These are phyloP conservation scores for Coreius guichenoti DNA, from an alignment of 2,797 vertebrate species.

Conservation along the genomic window DNA sequence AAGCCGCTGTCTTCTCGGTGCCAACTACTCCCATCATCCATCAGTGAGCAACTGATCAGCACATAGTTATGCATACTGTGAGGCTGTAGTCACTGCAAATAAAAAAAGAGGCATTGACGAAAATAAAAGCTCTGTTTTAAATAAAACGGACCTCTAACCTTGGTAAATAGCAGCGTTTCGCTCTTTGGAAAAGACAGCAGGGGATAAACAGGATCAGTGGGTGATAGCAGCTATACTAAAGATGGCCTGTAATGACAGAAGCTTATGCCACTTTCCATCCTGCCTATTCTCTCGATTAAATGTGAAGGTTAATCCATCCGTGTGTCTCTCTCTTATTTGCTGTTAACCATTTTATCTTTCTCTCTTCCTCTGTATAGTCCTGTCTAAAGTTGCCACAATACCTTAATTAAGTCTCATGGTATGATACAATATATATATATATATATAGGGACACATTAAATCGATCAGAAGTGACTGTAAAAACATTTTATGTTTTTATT, in stretches of 20 bases:
- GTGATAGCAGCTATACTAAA: slow-evolving; percentile 77
- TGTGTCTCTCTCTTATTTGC: slow-evolving; percentile 36
- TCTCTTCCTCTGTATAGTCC: slow-evolving; percentile 49
- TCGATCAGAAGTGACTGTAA: neutral
- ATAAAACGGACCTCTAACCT: slow-evolving; percentile 50
- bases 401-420: neutral
- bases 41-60: slow-evolving; percentile 41
- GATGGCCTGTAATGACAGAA: slow-evolving; percentile 76
- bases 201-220: slow-evolving; percentile 82
- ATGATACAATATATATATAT: too few relatives aligned
- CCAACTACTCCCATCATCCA: slow-evolving; percentile 46
- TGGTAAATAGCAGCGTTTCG: slow-evolving; percentile 29
- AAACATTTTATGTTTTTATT: neutral
- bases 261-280: slow-evolving; percentile 66
- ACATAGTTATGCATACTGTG: slow-evolving; percentile 35
- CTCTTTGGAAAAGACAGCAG: slow-evolving; percentile 61
- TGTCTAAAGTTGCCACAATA: slow-evolving; percentile 39
- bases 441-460: neutral
- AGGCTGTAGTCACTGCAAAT: slow-evolving; percentile 24
- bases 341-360: slow-evolving; percentile 63
- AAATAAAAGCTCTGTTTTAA: slow-evolving; percentile 49
- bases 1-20: slow-evolving; percentile 38
- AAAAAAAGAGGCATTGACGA: neutral
- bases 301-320: slow-evolving; percentile 76
- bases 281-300: slow-evolving; percentile 76